These are phyloP conservation scores for Heliconius ethilla DNA, from an alignment of 2,888 invertebrate genomes.

Conservation along the genomic window DNA sequence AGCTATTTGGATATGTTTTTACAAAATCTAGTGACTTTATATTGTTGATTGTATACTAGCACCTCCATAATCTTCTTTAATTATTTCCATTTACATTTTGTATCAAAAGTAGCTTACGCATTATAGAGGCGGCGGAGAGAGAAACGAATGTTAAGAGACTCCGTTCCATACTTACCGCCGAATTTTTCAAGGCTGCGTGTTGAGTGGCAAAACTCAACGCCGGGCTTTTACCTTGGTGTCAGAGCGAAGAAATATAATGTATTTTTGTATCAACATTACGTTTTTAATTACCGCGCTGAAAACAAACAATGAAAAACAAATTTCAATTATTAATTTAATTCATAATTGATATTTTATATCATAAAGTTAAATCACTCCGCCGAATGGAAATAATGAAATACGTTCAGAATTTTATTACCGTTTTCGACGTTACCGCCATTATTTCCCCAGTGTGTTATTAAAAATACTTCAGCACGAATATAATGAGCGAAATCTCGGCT, in stretches of 20 bases:
- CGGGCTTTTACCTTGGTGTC: no score
- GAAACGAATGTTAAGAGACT: no score
- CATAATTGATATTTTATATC: constrained; percentile 10
- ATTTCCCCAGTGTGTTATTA: constrained; percentile 51
- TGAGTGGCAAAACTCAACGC: no score
- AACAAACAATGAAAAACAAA: not conserved
- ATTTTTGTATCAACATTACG: not conserved
- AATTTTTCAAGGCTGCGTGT: no score
- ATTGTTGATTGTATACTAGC: no score
- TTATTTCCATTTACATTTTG: not conserved
- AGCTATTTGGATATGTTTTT: no score
- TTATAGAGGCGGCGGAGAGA: no score
- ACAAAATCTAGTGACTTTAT: no score
- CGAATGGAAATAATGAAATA: constrained; percentile 27
- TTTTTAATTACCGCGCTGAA: not conserved
- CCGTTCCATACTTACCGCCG: no score
- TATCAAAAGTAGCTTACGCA: not conserved
- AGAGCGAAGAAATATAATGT: no score
- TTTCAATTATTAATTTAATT: constrained; percentile 15
- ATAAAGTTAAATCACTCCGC: constrained; percentile 8
- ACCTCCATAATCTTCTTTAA: no score
- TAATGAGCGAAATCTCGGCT: constrained; percentile 32
- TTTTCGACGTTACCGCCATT: constrained; percentile 45
- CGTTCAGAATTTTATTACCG: constrained; percentile 43
- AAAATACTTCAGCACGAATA: constrained; percentile 42